A percentile compares a stretch with the other conserved stretches of the same genome.
Evolutionary conservation across 2,113 vertebrate genomes (phyloP).

Genomic region (Podarcis cretensis): DNA sequence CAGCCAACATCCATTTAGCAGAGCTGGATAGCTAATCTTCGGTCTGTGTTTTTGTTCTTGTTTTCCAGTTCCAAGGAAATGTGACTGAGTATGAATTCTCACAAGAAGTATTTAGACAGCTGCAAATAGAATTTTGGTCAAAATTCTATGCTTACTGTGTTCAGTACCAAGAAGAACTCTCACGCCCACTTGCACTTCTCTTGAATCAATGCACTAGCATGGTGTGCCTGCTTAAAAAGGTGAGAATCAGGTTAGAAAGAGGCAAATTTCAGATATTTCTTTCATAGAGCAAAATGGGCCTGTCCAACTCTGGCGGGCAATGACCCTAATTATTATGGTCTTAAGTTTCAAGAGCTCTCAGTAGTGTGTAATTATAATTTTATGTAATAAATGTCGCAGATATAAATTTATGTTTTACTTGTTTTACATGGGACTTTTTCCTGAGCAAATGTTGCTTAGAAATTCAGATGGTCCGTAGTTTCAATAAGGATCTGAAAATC

Average conservation of each 20-base stretch:
- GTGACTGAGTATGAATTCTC: slow-evolving; percentile 92
- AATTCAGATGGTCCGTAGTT: not conserved
- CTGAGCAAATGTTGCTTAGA: not conserved
- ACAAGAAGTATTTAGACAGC: slow-evolving; percentile 90
- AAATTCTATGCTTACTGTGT: slow-evolving; percentile 95
- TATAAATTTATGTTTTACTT: not conserved
- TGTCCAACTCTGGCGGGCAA: too few relatives aligned
- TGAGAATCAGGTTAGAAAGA: slow-evolving; percentile 55
- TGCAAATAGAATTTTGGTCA: slow-evolving; percentile 96
- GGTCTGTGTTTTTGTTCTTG: not conserved
- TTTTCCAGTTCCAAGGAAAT: slow-evolving; percentile 86
- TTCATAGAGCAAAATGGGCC: not conserved
- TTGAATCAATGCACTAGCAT: slow-evolving; percentile 83
- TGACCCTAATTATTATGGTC: accelerated
- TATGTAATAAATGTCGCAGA: not conserved
- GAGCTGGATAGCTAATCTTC: not conserved
- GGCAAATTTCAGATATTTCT: not conserved
- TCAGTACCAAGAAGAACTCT: slow-evolving; percentile 92
- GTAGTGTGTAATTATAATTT: not conserved
- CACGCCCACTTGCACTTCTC: slow-evolving; percentile 86
- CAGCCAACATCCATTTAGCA: too few relatives aligned
- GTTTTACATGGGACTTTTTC: not conserved
- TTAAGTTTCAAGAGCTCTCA: not conserved
- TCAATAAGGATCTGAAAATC: not conserved
- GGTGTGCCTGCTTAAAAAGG: slow-evolving; percentile 92